Conservation (phyloP, 2,888 invertebrate genomes). For the Agriotes lineatus region DNA sequence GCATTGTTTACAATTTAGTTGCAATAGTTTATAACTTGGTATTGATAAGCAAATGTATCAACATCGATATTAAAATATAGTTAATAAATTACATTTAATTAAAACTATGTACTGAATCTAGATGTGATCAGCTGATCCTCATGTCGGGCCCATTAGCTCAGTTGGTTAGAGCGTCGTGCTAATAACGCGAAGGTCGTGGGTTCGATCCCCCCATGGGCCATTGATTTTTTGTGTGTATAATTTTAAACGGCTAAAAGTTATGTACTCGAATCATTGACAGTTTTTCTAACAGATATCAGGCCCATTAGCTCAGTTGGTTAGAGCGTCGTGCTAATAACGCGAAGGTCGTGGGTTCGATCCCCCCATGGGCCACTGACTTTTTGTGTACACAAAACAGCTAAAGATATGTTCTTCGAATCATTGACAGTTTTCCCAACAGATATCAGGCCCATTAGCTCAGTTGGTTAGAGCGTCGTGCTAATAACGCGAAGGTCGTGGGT, state of each 20-base stretch:
- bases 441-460: conserved; percentile 75
- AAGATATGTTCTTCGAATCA: too few species aligned
- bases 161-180: conserved; percentile 83
- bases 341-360: conserved; percentile 81
- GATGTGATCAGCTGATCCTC: too few species aligned
- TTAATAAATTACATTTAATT: too few species aligned
- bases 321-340: conserved; percentile 83
- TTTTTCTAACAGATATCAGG: too few species aligned
- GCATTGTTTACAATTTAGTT: too few species aligned
- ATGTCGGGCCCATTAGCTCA: conserved; percentile 75
- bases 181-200: conserved; percentile 83
- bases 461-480: conserved; percentile 83
- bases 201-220: conserved; percentile 82
- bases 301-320: conserved; percentile 83
- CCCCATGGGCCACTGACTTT: conserved; percentile 28
- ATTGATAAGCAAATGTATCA: too few species aligned
- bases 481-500: conserved; percentile 82
- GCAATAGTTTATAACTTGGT: too few species aligned
- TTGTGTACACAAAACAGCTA: neutral
- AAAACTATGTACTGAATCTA: too few species aligned
- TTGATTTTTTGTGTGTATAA: conserved; percentile 56
- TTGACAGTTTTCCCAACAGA: too few species aligned
- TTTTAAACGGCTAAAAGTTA: too few species aligned
- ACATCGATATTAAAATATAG: too few species aligned
- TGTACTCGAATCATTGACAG: too few species aligned